Base-by-base conservation (phyloP, 2,797 vertebrate species). In the Siniperca scherzeri region DNA sequence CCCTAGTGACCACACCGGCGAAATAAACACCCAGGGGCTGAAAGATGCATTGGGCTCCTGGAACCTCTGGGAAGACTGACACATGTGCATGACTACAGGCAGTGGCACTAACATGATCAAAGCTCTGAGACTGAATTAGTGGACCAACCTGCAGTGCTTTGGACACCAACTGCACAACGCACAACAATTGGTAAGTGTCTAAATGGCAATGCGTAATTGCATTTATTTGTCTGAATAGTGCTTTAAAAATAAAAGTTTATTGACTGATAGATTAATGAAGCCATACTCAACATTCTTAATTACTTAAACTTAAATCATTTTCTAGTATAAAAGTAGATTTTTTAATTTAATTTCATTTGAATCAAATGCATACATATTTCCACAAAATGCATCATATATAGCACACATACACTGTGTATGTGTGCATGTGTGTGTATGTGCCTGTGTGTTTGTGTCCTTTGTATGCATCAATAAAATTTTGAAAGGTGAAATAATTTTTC, bases 101-200 rank as follows among this genome's bases (percentile, higher is more conserved):
- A 52, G 71, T 1, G 2, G 33, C 27, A 62, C 52, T 3, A 70
- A 40, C 33, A 70, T 55, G 50, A 70, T 64, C 2, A 56, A 72
- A 36, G 70, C 64, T 53, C 36, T 74, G 64, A 53, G 30, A 52
- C 17, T 56, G 22, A 74, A 68, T 13, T 36, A 61, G 33, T 74
- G 70, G 40, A 33, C 78, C 42, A 30, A 25, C 53, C 70, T 80
- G 8, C 52, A 73, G n/a, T 80, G 61, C 61, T 78, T 46, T 65
- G 25, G 76, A 70, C 55, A 69, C 21, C 59, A 12, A 40, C 67
- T 78, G 14, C 46, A 78, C 57, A 55, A 55, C 25, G 21, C 48
- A n/a, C n/a, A n/a, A n/a, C n/a, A 5, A 71, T 65, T 3, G 3
- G 59, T 71, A 64, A 65, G 50, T n/a, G 11, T 66, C 14, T 44